phyloP scores from a whole-genome alignment of 2,797 vertebrate genomes.

The Sebastes hubbsi region DNA sequence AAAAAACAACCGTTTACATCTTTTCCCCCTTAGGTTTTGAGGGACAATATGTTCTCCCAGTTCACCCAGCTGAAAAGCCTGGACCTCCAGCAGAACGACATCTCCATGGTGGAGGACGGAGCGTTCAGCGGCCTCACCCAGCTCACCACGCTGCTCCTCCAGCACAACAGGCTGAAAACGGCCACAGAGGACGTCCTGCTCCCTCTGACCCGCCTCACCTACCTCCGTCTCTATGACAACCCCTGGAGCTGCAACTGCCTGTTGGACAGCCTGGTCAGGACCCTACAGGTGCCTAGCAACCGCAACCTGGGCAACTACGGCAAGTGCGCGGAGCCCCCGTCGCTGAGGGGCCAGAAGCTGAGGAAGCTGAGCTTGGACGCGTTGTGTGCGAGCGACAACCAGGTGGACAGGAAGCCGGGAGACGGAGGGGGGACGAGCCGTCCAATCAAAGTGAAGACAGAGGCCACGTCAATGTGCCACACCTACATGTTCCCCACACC shows the following conservation, averaged over 20 bases:
- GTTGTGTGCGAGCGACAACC: conserved; percentile 79
- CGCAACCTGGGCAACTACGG: conserved; percentile 94
- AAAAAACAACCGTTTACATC: neutral
- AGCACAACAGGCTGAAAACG: conserved; percentile 90
- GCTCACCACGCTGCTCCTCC: conserved; percentile 93
- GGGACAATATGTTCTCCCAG: conserved; percentile 90
- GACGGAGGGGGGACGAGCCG: conserved; percentile 11
- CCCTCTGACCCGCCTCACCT: conserved; percentile 86
- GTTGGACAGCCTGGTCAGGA: conserved; percentile 89
- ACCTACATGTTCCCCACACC: conserved; percentile 90
- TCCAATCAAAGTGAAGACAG: conserved; percentile 64
- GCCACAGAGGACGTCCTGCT: conserved; percentile 91
- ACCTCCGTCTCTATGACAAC: conserved; percentile 95
- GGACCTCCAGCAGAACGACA: conserved; percentile 95
- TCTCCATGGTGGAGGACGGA: conserved; percentile 88
- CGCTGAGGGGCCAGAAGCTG: conserved; percentile 86
- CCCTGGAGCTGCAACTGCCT: conserved; percentile 93
- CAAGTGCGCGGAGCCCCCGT: conserved; percentile 86
- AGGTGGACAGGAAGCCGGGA: conserved; percentile 63
- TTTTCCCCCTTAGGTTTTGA: conserved; percentile 77
- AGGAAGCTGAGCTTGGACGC: conserved; percentile 84
- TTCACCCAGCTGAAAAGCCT: conserved; percentile 89
- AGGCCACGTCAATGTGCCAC: conserved; percentile 87
- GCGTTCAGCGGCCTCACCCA: conserved; percentile 91
- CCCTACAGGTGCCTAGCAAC: conserved; percentile 92